A percentile compares a stretch with the other conserved stretches of the same genome.
Evolutionary conservation across 2,113 vertebrate species (phyloP).

Genomic region (Corythornis cristatus): DNA sequence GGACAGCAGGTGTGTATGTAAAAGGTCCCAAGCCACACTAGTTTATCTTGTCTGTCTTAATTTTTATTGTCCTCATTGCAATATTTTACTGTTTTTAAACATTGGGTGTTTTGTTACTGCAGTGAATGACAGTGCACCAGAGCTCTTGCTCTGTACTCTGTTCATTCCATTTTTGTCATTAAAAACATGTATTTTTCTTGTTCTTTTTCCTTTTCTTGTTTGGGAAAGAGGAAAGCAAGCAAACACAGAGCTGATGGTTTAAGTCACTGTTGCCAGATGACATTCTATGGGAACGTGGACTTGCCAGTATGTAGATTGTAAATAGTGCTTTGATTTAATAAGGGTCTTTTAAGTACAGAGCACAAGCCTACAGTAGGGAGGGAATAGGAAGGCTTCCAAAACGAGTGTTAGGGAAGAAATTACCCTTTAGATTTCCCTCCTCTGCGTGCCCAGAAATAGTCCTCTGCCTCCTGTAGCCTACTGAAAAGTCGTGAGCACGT

Average conservation of each 20-base stretch:
- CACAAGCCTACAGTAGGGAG: slow-evolving; percentile 18
- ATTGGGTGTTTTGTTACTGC: not conserved
- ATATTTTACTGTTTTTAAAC: not conserved
- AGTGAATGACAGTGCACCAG: not conserved
- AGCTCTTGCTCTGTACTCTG: not conserved
- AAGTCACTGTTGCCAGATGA: slow-evolving; percentile 33
- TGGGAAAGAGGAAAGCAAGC: not conserved
- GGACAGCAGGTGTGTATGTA: not conserved
- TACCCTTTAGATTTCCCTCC: not conserved
- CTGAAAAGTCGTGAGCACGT: not conserved
- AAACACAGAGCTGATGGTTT: slow-evolving; percentile 8
- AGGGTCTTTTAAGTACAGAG: slow-evolving; percentile 18
- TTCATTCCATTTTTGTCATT: not conserved
- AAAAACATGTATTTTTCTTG: not conserved
- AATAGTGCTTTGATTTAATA: slow-evolving; percentile 56
- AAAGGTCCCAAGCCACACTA: not conserved
- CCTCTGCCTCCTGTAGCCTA: not conserved
- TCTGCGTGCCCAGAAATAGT: not conserved
- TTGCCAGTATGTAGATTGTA: slow-evolving; percentile 54
- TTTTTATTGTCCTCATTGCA: not conserved
- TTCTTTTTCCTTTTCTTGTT: not conserved
- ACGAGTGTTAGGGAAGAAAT: not conserved
- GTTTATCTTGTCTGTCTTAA: not conserved
- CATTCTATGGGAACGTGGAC: slow-evolving; percentile 42
- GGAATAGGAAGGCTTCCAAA: slow-evolving; percentile 40